These are phyloP conservation scores for Glandiceps talaboti DNA, from an alignment of 53 echinoderm and acorn worm species.

Conservation along the genomic window DNA sequence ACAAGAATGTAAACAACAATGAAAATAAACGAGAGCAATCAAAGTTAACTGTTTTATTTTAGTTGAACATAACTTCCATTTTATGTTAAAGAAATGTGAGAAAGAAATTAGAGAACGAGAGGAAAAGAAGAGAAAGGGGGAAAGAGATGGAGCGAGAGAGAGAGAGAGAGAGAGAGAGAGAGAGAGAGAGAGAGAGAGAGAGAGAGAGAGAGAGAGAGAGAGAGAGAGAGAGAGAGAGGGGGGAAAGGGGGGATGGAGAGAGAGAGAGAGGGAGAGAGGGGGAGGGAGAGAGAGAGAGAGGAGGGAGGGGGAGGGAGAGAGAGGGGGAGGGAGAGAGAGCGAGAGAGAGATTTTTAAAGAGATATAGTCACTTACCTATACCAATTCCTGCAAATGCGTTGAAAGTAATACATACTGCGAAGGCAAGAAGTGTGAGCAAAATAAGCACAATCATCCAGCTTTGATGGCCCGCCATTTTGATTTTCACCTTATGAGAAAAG, in stretches of 20 bases:
- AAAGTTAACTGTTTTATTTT: background rate
- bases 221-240: background rate
- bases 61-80: background rate
- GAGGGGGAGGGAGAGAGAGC: background rate
- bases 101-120: background rate
- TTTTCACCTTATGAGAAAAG: too few relatives aligned
- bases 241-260: background rate
- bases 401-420: background rate
- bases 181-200: background rate
- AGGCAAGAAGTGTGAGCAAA: background rate
- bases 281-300: background rate
- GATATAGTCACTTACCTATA: background rate
- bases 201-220: background rate
- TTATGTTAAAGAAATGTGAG: background rate
- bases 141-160: background rate
- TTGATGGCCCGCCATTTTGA: background rate
- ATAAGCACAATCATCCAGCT: background rate
- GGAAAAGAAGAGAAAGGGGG: too few relatives aligned
- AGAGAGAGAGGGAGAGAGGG: background rate
- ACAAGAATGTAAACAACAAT: background rate
- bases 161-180: background rate
- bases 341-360: background rate
- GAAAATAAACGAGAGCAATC: too few relatives aligned
- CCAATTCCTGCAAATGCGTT: background rate
- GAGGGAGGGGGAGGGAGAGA: background rate